Conservation (phyloP, 2,797 vertebrate species). For the Ceryle rudis region DNA sequence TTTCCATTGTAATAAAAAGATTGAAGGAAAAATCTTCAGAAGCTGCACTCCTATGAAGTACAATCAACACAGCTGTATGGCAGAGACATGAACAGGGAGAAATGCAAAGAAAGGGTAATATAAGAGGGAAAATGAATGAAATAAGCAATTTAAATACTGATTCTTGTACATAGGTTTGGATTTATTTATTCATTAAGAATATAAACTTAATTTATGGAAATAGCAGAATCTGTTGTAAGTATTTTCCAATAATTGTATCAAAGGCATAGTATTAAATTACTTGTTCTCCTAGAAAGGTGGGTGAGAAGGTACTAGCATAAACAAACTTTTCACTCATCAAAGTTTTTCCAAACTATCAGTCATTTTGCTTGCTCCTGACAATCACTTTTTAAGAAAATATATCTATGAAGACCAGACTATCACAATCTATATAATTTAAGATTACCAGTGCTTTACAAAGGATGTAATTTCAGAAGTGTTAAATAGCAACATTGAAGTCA, state of each 20-base stretch:
- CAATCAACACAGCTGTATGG: not conserved
- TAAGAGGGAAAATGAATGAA: not conserved
- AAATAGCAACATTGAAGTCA: not conserved
- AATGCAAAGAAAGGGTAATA: not conserved
- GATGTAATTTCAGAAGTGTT: not conserved
- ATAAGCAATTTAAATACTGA: not conserved
- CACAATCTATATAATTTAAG: not conserved
- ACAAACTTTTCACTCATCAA: not conserved
- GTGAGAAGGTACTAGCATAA: not conserved
- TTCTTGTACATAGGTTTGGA: not conserved
- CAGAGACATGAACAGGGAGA: not conserved
- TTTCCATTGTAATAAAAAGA: slow-evolving; percentile 14
- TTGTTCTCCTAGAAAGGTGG: not conserved
- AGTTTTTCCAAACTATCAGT: not conserved
- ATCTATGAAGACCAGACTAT: not conserved
- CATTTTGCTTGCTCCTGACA: not conserved
- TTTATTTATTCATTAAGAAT: not conserved
- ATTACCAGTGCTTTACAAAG: not conserved
- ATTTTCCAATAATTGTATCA: not conserved
- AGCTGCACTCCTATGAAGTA: not conserved
- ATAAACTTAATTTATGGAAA: not conserved
- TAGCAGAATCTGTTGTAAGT: not conserved
- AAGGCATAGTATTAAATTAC: not conserved
- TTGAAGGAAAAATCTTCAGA: slow-evolving; percentile 14
- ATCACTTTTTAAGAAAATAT: not conserved